Evolutionary conservation across 2,888 invertebrate genomes (phyloP).

Genomic region (Caenorhabditis drosophilae): DNA sequence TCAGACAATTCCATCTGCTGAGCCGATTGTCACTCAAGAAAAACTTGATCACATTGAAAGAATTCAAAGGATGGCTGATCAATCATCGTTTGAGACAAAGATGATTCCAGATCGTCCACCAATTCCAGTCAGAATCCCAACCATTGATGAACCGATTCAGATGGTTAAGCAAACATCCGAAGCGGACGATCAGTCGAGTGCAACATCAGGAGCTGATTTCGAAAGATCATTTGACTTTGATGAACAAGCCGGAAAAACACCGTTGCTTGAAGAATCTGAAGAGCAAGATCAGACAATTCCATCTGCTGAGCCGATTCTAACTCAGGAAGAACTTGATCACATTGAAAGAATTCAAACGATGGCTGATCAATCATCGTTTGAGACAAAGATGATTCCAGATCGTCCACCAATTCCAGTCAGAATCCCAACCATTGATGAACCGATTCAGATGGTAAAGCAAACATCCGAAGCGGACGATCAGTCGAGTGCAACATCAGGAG

Average conservation of each 20-base stretch:
- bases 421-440: conserved; percentile 1
- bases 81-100: conserved; percentile 2
- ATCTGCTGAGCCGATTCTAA: conserved; percentile 1
- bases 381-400: neutral
- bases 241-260: conserved; percentile 9
- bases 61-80: conserved; percentile 26
- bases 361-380: conserved; percentile 14
- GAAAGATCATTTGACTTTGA: conserved; percentile 10
- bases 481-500: conserved; percentile 23
- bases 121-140: conserved; percentile 1
- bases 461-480: conserved; percentile 6
- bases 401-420: conserved; percentile 1
- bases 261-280: conserved; percentile 12
- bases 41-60: conserved; percentile 52
- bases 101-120: neutral
- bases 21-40: too few relatives aligned
- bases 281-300: too few relatives aligned
- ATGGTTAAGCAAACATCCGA: neutral
- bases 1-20: neutral
- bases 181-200: neutral
- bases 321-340: conserved; percentile 37
- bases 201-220: neutral
- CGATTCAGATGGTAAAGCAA: conserved; percentile 1
- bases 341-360: conserved; percentile 30
- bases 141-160: neutral